Base-by-base conservation (phyloP, 2,113 vertebrate species). In the Gallinago paraguaiae region DNA sequence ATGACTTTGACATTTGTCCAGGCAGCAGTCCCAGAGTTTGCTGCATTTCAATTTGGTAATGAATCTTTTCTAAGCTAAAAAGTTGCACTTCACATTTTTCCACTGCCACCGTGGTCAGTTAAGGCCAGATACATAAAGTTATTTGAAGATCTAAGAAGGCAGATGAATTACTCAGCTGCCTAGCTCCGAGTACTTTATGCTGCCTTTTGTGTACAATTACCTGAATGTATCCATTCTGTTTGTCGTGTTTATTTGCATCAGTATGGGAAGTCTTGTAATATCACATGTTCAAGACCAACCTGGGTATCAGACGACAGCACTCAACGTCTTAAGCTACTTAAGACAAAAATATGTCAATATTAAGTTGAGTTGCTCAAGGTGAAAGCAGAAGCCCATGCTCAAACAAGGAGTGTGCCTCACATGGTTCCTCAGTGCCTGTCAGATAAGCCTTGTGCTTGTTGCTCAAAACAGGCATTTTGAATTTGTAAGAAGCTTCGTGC, bases 401-500 rank as follows among this genome's bases (percentile, higher is more conserved):
- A 51, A n/a, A 25, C 5, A 33, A 1, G 0, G 8, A 35, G 2
- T 0, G 0, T 8, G 11, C 15, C 16, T 69, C 24, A 12, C 7
- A 17, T 16, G 9, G 11, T 5, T 80, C 12, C 17, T 39, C 17
- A 24, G 45, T 13, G 7, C 6, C 37, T 65, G 4, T 17, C 53
- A 61, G 54, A 17, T 37, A 1, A 61, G 7, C 6, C 16, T 54
- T 71, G 37, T 35, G 8, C 20, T 71, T 2, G 0, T 6, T 54
- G 45, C 30, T 65, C 23, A n/a, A n/a, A 87, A 46, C 2, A 25
- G 12, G 6, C 3, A 11, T 56, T 71, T 27, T 60, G 45, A 45
- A 46, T 54, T 48, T 75, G 41, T 11, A 69, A 69, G 31, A 74
- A 51, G 14, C 11, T 80, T 51, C 33, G 28, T 63, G 4, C 5